A percentile compares a stretch with the other conserved stretches of the same genome.
Evolutionary conservation across 2,888 invertebrate genomes (phyloP).

Genomic region (Mechanitis mazaeus): DNA sequence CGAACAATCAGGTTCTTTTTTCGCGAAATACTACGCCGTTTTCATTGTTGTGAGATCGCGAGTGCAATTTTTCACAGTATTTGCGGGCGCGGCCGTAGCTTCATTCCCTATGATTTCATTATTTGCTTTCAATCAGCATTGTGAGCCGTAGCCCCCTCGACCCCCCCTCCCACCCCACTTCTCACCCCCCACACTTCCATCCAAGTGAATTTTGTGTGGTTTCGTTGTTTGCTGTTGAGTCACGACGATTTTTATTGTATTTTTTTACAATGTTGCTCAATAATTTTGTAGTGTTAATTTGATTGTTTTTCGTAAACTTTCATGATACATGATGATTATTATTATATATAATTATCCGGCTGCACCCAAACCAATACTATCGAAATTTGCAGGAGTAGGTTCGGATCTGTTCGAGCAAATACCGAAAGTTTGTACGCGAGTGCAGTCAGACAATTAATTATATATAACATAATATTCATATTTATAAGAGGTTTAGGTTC

Average conservation of each 20-base stretch:
- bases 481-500: too few relatives aligned
- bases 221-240: slow-evolving; percentile 69
- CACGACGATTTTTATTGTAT: slow-evolving; percentile 57
- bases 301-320: not conserved
- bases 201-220: slow-evolving; percentile 70
- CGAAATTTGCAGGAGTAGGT: too few relatives aligned
- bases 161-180: slow-evolving; percentile 32
- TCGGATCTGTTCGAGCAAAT: too few relatives aligned
- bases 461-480: too few relatives aligned
- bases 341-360: too few relatives aligned
- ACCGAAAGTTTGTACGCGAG: too few relatives aligned
- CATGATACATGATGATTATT: too few relatives aligned
- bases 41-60: slow-evolving; percentile 45
- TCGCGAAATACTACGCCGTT: slow-evolving; percentile 13
- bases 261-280: slow-evolving; percentile 16
- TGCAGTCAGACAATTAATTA: too few relatives aligned
- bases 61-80: slow-evolving; percentile 70
- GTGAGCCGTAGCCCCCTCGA: slow-evolving; percentile 50
- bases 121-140: slow-evolving; percentile 76
- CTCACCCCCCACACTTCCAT: slow-evolving; percentile 43
- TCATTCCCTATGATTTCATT: slow-evolving; percentile 72
- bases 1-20: slow-evolving; percentile 12
- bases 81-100: slow-evolving; percentile 54
- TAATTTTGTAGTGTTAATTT: slow-evolving; percentile 4
- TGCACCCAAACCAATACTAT: too few relatives aligned